Evolutionary conservation across 2,113 vertebrate genomes (phyloP), one percentile per base, ranked within the genome.

Genomic region (Pogonocichla stellata): DNA sequence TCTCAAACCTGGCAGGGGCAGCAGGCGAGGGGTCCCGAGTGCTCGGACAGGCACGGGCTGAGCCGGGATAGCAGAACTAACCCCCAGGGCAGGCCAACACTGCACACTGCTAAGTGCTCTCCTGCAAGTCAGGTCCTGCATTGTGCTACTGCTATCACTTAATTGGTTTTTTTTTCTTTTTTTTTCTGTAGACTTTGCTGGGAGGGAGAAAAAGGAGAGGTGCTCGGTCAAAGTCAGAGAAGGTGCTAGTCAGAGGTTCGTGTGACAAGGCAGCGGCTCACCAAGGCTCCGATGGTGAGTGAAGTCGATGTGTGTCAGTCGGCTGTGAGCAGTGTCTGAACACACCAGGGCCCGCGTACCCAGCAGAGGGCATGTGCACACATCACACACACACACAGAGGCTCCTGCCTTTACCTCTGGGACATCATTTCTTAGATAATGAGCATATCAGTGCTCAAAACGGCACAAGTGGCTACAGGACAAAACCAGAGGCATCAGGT

Each of bases 401-500:
- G 1, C 38, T 69, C 57, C 73, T 42, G 10, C 73, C 60, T 50
- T 53, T 75, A 58, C 93, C 85, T 77, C 15, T 31, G 93, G 79
- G 91, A 93, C 91, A 80, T 40, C 0, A 82, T 95, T 95, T 92
- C 73, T 53, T 36, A 77, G 74, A 60, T 92, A 90, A 94, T 80
- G 90, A 92, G 75, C 45, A 16, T 24, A 94, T 93, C 51, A 93
- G 47, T 80, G 74, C 85, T 43, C 80, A 54, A 66, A 92, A 71
- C 43, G 56, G 31, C 64, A 2, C 67, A 73, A 86, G 47, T 36
- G 31, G 31, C 17, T 54, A 53, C 31, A 74, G 53, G 65, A 88
- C 57, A 88, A 86, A 86, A 64, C 50, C 66, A 47, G 62, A 93
- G 48, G n/a, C 51, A 43, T 36, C 53, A 56, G 26, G 56, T 0